Conservation (phyloP, 1,140 invertebrate species). For the Dysdera silvatica region DNA sequence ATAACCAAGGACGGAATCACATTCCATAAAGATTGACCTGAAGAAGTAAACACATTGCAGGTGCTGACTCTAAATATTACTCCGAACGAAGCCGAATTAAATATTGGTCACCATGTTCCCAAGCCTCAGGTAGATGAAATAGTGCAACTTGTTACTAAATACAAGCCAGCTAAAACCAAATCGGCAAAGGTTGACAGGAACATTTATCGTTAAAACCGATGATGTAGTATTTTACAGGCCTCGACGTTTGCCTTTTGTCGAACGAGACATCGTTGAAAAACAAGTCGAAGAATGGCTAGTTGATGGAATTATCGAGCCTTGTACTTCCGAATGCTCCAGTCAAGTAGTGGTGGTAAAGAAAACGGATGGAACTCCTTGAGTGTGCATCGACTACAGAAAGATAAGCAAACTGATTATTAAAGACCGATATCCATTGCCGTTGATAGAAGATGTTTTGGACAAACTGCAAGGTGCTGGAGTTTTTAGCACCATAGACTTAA, state of each 20-base stretch:
- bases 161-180: no score
- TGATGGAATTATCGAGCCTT: constrained; percentile 47
- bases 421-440: constrained; percentile 49
- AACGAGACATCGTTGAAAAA: not conserved
- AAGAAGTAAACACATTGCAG: not conserved
- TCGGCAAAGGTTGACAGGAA: no score
- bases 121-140: no score
- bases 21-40: not conserved
- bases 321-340: constrained; percentile 43
- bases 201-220: no score
- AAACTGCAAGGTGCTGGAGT: not conserved
- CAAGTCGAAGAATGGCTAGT: constrained; percentile 32
- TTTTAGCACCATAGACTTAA: not conserved
- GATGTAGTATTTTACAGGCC: no score
- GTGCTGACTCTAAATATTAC: not conserved
- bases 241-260: not conserved
- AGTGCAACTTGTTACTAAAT: no score
- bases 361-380: not conserved
- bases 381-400: constrained; percentile 46
- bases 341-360: not conserved
- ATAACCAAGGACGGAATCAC: no score
- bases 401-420: constrained; percentile 44
- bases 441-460: constrained; percentile 36
- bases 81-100: no score
- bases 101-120: no score